These are phyloP conservation scores for Disparrhopalites patrizii DNA, from an alignment of 2,888 invertebrate genomes.

Conservation along the genomic window DNA sequence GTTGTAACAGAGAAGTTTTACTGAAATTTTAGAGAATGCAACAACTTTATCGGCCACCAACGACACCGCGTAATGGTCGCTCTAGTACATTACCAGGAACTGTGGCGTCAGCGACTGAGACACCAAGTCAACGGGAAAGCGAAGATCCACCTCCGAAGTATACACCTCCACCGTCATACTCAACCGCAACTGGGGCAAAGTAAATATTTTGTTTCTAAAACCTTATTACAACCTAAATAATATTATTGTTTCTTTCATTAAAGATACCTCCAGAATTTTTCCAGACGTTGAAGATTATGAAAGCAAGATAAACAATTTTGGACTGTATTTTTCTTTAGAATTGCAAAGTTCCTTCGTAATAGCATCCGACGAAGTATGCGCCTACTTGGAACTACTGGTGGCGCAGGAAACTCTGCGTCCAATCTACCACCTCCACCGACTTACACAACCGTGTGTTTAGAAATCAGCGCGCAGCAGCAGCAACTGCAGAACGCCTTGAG, in stretches of 20 bases:
- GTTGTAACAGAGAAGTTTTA: slow-evolving; percentile 8
- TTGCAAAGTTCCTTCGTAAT: slow-evolving; percentile 69
- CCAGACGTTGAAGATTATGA: too few relatives aligned
- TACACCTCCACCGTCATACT: slow-evolving; percentile 88
- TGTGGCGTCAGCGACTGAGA: slow-evolving; percentile 28
- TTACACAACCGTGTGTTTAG: slow-evolving; percentile 61
- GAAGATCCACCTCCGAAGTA: slow-evolving; percentile 87
- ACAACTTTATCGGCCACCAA: slow-evolving; percentile 71
- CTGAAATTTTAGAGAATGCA: slow-evolving; percentile 67
- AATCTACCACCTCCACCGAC: slow-evolving; percentile 60
- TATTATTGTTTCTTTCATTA: too few relatives aligned
- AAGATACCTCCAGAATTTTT: too few relatives aligned
- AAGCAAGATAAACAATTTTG: not conserved
- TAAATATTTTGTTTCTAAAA: slow-evolving; percentile 46
- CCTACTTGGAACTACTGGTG: slow-evolving; percentile 54
- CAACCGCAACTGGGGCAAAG: slow-evolving; percentile 80
- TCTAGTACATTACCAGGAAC: slow-evolving; percentile 22
- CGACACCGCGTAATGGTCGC: slow-evolving; percentile 39
- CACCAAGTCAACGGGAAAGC: slow-evolving; percentile 45
- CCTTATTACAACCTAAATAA: not conserved
- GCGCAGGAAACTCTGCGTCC: slow-evolving; percentile 40
- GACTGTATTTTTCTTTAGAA: slow-evolving; percentile 52
- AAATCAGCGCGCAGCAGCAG: slow-evolving; percentile 55
- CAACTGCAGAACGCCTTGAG: too few relatives aligned
- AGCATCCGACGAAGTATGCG: slow-evolving; percentile 75